Base-by-base conservation (phyloP, 2,888 invertebrate genomes). In the Micoletzkya japonica region DNA sequence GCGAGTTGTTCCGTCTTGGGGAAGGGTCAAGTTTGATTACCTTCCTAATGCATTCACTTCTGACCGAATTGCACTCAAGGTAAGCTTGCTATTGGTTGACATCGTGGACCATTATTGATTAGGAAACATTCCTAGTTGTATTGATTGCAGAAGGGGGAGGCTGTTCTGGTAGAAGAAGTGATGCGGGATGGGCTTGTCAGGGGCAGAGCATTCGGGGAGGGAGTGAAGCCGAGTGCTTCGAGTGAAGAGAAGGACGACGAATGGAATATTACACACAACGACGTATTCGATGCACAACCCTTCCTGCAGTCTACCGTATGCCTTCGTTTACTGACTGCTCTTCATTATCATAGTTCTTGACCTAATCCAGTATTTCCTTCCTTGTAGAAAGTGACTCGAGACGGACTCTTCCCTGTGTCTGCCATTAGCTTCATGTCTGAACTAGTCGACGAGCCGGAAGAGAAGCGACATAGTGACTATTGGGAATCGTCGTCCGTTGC, bases 161-260 rank as follows among this genome's bases (percentile, higher is more conserved):
- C 10, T 44, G 20, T 44, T 44, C 10, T 10, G 44, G 20, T 10
- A 44, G 44, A 44, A 44, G 44, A 44, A 10, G 44, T n/a, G n/a
- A n/a, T n/a, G n/a, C n/a, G n/a, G n/a, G n/a, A n/a, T n/a, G n/a
- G n/a, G n/a, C n/a, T n/a, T n/a, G n/a, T n/a, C n/a, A n/a, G n/a
- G n/a, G n/a, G 39, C 36, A 58, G 59, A 59, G 59, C 44, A 20
- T 59, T 39, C 34, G 59, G 59, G 28, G 59, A 59, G 59, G 59
- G 59, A 24, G 59, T 59, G 4, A 28, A 20, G 32, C 59, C 59
- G 7, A 59, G 7, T 20, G 59, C 36, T 58, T 17, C 28, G 59
- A 28, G 44, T 37, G 59, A 59, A 2, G 17, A 39, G 17, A 39
- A 28, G 10, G 59, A 59, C 44, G 39, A 59, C 39, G 59, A 39